These are phyloP conservation scores for Pegoplata infirma DNA, from an alignment of 2,888 invertebrate species.

Conservation along the genomic window DNA sequence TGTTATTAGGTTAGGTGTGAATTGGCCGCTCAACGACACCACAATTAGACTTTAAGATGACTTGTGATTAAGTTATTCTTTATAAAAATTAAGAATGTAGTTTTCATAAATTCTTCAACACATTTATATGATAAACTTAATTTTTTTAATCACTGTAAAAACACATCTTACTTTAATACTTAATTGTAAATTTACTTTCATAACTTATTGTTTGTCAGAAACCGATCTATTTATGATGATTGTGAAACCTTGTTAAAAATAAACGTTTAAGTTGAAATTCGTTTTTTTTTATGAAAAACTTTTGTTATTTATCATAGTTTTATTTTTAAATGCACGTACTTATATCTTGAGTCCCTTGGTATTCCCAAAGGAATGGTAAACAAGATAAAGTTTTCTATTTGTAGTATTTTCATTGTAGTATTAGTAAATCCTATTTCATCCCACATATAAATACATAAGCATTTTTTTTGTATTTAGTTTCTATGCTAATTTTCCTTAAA, in stretches of 20 bases:
- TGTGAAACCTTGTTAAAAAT: not conserved
- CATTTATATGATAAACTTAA: no score
- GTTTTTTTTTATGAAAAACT: no score
- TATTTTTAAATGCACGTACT: not conserved
- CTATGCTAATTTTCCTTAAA: slow-evolving; percentile 17
- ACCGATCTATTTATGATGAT: slow-evolving; percentile 5
- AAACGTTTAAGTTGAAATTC: not conserved
- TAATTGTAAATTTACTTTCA: not conserved
- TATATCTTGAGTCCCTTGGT: no score
- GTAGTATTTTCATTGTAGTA: not conserved
- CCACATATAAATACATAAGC: not conserved
- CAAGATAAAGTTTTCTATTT: slow-evolving; percentile 4
- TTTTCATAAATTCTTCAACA: no score
- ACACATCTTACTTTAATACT: no score
- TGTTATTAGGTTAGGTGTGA: no score
- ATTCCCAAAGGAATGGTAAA: slow-evolving; percentile 9
- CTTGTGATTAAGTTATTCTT: no score
- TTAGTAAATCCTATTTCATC: slow-evolving; percentile 5
- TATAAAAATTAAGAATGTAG: no score
- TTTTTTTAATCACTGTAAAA: not conserved
- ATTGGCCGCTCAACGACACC: no score
- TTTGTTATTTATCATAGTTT: not conserved
- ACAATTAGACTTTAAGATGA: no score
- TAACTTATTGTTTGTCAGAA: not conserved
- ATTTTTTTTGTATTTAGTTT: not conserved